Evolutionary conservation across 2,888 invertebrate species (phyloP).

Genomic region (Patella caerulea): DNA sequence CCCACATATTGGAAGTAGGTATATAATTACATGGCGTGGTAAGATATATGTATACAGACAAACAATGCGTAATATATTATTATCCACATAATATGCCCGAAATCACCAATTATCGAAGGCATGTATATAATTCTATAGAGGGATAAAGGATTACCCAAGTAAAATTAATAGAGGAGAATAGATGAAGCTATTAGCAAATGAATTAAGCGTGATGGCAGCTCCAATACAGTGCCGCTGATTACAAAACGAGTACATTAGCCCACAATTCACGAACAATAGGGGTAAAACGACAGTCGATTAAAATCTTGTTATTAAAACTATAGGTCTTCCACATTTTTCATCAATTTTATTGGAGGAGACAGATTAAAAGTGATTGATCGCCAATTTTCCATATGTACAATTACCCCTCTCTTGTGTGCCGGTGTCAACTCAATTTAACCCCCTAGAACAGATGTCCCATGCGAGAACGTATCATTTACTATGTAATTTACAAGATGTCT

Average conservation of each 20-base stretch:
- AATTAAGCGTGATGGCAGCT: too few species aligned
- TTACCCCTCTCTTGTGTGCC: constrained; percentile 1
- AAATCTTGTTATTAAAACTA: not conserved
- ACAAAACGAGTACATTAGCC: not conserved
- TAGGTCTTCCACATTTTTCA: not conserved
- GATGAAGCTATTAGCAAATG: too few species aligned
- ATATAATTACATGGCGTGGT: too few species aligned
- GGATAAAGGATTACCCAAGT: too few species aligned
- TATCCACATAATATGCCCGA: too few species aligned
- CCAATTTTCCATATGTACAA: constrained; percentile 4
- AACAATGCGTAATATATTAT: too few species aligned
- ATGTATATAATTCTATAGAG: too few species aligned
- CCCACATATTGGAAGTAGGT: too few species aligned
- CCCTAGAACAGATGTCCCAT: not conserved
- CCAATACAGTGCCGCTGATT: not conserved
- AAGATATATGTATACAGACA: too few species aligned
- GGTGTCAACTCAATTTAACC: constrained; percentile 9
- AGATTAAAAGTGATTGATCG: not conserved
- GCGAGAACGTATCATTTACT: not conserved
- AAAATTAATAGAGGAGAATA: too few species aligned
- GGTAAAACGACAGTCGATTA: not conserved
- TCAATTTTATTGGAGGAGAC: not conserved
- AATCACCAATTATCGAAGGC: too few species aligned
- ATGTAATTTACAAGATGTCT: too few species aligned
- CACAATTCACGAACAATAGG: constrained; percentile 1